Evolutionary conservation across 2,113 vertebrate genomes (phyloP), one percentile per base, ranked within the genome.

Genomic region (Pangasianodon hypophthalmus): DNA sequence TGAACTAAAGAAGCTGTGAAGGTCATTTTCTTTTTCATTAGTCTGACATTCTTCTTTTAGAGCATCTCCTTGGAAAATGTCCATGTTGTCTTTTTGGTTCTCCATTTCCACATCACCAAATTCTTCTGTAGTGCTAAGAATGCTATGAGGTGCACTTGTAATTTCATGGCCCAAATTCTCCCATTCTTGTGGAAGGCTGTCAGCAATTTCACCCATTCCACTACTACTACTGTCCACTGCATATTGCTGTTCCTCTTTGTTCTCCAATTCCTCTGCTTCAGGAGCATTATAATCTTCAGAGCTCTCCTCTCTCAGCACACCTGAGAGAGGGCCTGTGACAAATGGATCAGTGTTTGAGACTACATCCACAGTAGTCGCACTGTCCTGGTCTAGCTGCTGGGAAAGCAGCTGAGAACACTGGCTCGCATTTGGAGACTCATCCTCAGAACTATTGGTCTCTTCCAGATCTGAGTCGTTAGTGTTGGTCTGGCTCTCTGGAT

Each of bases 351-450:
- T 50, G 2, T 91, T 84, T 29, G 48, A 60, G 85, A 88, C 13
- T 9, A 88, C 75, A 44, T 56, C 11, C 21, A 41, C 44, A 83
- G 44, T 46, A 3, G 29, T 69, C 18, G 50, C n/a, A 7, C 75
- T 89, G 0, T 89, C 77, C 52, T 89, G 58, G 10, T 90, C 64
- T 73, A 88, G 62, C 67, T 88, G 86, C 58, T 92, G 87, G 69
- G 83, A 86, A 79, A 86, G 71, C 4, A 86, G 67, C 88, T 92
- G 89, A 84, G 89, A 88, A 64, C 77, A 92, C 56, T 91, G 93
- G 84, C 92, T 93, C 32, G 83, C 90, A 90, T 92, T 91, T 62
- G 90, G 87, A 19, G 93, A 94, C 37, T 94, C 92, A 13, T 94
- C 94, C 24, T 93, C 91, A 64, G 86, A 90, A 41, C 80, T 91